A percentile compares a stretch with the other conserved stretches of the same genome.
Conservation (phyloP, 2,113 vertebrate genomes). For the Anser brachyrhynchus region DNA sequence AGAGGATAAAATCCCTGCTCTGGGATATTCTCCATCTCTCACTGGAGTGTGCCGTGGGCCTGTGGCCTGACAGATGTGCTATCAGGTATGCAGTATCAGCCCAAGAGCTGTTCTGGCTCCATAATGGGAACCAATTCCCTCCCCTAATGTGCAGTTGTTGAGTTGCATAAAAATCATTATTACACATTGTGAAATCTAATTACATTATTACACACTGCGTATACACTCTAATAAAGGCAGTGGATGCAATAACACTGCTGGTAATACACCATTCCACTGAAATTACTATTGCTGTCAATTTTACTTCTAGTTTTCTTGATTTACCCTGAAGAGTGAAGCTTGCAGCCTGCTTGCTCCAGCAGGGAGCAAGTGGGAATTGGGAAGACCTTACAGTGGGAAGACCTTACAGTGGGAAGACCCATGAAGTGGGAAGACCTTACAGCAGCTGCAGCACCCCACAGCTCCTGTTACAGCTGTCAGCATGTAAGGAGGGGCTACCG, state of each 20-base stretch:
- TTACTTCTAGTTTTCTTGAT: background rate
- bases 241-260: background rate
- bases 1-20: background rate
- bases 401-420: background rate
- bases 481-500: background rate
- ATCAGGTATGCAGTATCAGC: background rate
- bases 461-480: rapidly evolving
- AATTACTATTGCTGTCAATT: conserved; percentile 6
- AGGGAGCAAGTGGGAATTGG: background rate
- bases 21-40: background rate
- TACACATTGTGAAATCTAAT: conserved; percentile 46
- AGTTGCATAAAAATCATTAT: background rate
- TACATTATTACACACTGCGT: conserved; percentile 29
- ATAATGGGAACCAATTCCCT: background rate
- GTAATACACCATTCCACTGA: background rate
- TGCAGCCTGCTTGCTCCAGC: background rate
- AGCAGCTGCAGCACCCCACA: background rate
- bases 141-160: background rate
- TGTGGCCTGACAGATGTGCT: background rate
- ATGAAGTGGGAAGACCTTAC: background rate
- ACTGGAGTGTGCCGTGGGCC: background rate
- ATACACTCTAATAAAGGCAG: conserved; percentile 7
- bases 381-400: background rate
- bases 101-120: background rate
- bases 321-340: background rate